Conservation (phyloP, 1,140 invertebrate species). For the Caerostris extrusa region DNA sequence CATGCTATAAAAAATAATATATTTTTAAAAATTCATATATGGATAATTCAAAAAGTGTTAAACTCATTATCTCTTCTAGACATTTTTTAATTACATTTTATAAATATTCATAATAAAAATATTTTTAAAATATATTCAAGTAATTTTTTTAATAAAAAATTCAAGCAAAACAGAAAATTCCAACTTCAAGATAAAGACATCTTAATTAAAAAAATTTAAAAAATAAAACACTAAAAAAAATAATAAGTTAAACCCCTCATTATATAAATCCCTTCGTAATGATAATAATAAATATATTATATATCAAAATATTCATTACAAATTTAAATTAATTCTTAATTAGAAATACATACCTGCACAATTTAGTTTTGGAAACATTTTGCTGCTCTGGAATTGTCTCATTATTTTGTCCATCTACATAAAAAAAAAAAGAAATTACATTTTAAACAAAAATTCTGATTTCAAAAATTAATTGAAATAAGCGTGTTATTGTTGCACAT, state of each 20-base stretch:
- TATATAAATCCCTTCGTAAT: too few relatives aligned
- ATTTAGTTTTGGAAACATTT: slow-evolving; percentile 61
- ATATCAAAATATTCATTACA: not conserved
- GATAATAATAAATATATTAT: too few relatives aligned
- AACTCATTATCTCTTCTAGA: too few relatives aligned
- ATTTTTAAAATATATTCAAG: not conserved
- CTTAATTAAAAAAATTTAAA: too few relatives aligned
- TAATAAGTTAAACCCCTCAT: too few relatives aligned
- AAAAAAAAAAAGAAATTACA: not conserved
- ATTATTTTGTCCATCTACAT: slow-evolving; percentile 46
- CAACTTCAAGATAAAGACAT: not conserved
- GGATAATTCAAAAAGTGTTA: too few relatives aligned
- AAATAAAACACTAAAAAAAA: too few relatives aligned
- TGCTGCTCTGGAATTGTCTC: slow-evolving; percentile 61
- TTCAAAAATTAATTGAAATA: not conserved
- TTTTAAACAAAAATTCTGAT: not conserved
- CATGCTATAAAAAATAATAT: not conserved
- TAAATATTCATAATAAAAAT: not conserved
- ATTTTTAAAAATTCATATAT: too few relatives aligned
- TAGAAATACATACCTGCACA: slow-evolving; percentile 56
- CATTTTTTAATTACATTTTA: not conserved
- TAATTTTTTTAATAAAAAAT: not conserved
- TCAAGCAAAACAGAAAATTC: not conserved
- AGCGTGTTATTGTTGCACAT: not conserved
- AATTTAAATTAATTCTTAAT: not conserved